phyloP scores from a whole-genome alignment of 1,140 invertebrate genomes.

The Heliconius melpomene region DNA sequence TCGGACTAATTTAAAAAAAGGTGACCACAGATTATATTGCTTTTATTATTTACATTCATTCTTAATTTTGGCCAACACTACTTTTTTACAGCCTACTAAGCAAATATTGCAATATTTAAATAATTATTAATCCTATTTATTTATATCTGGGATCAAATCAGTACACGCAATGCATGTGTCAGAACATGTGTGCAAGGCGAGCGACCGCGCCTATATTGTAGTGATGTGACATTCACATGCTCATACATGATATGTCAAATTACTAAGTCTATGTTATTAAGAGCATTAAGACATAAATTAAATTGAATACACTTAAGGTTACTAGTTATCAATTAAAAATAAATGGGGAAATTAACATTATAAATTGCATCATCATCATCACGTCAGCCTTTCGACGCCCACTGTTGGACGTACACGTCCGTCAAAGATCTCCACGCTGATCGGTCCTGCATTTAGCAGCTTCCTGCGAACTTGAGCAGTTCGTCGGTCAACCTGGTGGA shows the following conservation, averaged over 20 bases:
- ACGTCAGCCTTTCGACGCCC: too few relatives aligned
- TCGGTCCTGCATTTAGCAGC: too few relatives aligned
- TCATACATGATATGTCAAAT: neutral
- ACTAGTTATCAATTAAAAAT: too few relatives aligned
- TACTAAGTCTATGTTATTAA: neutral
- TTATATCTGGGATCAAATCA: conserved; percentile 35
- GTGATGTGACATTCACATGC: conserved; percentile 33
- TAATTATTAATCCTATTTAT: conserved; percentile 25
- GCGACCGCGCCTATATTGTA: conserved; percentile 52
- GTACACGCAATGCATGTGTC: conserved; percentile 48
- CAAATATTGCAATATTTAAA: neutral
- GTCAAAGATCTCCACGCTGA: too few relatives aligned
- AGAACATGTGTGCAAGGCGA: conserved; percentile 56
- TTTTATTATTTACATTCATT: neutral
- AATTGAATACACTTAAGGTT: neutral
- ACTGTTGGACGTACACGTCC: too few relatives aligned
- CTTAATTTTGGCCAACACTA: neutral
- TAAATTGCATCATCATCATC: neutral
- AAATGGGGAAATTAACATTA: neutral
- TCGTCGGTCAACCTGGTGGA: too few relatives aligned
- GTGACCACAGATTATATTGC: neutral
- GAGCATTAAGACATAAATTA: neutral
- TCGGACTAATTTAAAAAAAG: neutral
- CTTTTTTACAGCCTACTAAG: neutral
- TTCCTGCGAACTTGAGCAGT: too few relatives aligned